Evolutionary conservation across 2,797 vertebrate genomes (phyloP).

Genomic region (Rachycentron canadum): DNA sequence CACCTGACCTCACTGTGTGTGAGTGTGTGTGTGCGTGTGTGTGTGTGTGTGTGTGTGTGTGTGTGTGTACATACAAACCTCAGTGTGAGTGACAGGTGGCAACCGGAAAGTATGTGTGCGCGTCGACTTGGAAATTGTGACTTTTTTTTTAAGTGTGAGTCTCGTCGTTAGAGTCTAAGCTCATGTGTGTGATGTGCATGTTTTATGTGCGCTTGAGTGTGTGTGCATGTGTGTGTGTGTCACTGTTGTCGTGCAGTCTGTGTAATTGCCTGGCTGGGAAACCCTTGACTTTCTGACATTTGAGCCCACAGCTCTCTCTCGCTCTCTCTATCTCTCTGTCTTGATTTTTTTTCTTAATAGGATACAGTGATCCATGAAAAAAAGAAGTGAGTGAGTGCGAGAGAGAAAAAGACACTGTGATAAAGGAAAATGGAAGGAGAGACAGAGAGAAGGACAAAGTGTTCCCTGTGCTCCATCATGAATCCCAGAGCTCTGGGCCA

Average conservation of each 20-base stretch:
- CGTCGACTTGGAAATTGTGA: slow-evolving; percentile 14
- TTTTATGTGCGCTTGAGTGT: slow-evolving; percentile 16
- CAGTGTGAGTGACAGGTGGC: slow-evolving; percentile 67
- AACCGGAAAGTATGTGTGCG: slow-evolving; percentile 41
- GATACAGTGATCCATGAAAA: slow-evolving; percentile 40
- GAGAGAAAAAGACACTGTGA: slow-evolving; percentile 18
- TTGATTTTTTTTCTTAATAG: not conserved
- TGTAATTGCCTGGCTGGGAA: slow-evolving; percentile 71
- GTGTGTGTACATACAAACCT: slow-evolving; percentile 13
- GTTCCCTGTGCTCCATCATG: slow-evolving; percentile 65
- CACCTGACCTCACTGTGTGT: slow-evolving; percentile 61
- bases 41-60: slow-evolving; percentile 30
- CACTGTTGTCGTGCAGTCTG: slow-evolving; percentile 50
- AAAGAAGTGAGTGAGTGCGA: slow-evolving; percentile 35
- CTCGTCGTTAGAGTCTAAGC: not conserved
- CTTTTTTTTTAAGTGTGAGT: slow-evolving; percentile 20
- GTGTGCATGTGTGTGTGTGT: slow-evolving; percentile 35
- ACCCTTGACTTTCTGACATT: slow-evolving; percentile 76
- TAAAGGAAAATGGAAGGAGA: slow-evolving; percentile 43
- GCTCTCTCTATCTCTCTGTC: slow-evolving; percentile 17
- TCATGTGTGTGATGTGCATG: slow-evolving; percentile 11
- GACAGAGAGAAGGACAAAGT: slow-evolving; percentile 61
- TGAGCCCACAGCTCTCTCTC: slow-evolving; percentile 52
- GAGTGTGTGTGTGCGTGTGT: slow-evolving; percentile 22
- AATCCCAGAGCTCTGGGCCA: slow-evolving; percentile 51